Conservation (phyloP, 2,797 vertebrate species). For the Hephaestus fuliginosus region DNA sequence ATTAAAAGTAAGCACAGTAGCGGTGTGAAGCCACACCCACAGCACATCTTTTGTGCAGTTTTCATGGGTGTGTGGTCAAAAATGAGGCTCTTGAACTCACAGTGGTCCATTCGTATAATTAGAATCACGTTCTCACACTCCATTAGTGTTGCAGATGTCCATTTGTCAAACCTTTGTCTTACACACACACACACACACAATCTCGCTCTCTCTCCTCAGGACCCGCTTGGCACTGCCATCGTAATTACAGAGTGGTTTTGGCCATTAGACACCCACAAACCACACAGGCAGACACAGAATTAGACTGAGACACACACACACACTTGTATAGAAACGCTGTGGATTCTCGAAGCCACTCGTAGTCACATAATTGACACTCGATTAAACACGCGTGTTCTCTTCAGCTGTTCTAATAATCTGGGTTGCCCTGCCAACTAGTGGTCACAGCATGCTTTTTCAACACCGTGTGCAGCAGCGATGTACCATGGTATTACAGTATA, state of each 20-base stretch:
- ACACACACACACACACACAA: constrained; percentile 32
- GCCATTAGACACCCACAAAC: constrained; percentile 52
- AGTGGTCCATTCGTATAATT: constrained; percentile 65
- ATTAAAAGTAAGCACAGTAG: constrained; percentile 31
- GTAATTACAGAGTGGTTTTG: constrained; percentile 58
- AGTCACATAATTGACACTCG: not conserved
- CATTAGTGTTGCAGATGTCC: constrained; percentile 67
- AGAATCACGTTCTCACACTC: constrained; percentile 50
- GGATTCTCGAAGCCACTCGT: not conserved
- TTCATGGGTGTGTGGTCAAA: constrained; percentile 43
- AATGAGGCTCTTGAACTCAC: constrained; percentile 42
- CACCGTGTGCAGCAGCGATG: not conserved
- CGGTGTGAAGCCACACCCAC: constrained; percentile 17
- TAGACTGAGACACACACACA: constrained; percentile 1
- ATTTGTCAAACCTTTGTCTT: constrained; percentile 65
- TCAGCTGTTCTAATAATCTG: not conserved
- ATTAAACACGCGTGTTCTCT: not conserved
- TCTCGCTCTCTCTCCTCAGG: constrained; percentile 10
- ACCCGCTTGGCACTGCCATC: constrained; percentile 8
- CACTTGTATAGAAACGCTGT: not conserved
- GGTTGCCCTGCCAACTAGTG: not conserved
- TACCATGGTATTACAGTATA: not conserved
- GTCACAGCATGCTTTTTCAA: not conserved
- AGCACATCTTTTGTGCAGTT: not conserved
- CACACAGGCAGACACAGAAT: constrained; percentile 40